Evolutionary conservation across 2,113 vertebrate genomes (phyloP).

Genomic region (Camelus bactrianus): DNA sequence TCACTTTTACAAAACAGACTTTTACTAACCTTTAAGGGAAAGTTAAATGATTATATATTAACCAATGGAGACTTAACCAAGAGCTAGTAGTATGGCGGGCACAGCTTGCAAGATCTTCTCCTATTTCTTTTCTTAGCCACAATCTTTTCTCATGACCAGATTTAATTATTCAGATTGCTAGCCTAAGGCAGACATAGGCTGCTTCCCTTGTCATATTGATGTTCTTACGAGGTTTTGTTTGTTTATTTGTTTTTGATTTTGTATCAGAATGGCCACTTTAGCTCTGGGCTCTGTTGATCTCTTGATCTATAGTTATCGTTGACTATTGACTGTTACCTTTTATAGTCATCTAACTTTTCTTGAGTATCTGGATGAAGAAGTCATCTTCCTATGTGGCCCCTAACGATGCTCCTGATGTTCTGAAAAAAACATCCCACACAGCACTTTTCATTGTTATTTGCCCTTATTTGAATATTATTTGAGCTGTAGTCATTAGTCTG

Average conservation of each 20-base stretch:
- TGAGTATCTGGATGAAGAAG: neutral
- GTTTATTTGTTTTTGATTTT: neutral
- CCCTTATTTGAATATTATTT: neutral
- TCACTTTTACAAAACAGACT: neutral
- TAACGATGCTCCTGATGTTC: neutral
- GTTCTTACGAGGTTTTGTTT: neutral
- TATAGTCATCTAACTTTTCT: neutral
- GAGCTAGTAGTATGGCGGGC: neutral
- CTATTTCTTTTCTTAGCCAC: constrained; percentile 11
- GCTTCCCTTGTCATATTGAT: neutral
- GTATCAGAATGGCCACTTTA: neutral
- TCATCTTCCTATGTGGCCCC: neutral
- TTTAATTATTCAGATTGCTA: neutral
- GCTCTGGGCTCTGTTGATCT: neutral
- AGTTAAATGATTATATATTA: neutral
- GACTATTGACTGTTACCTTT: neutral
- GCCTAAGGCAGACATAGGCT: neutral
- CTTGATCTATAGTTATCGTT: neutral
- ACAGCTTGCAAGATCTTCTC: neutral
- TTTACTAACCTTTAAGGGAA: neutral
- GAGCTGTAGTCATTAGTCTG: neutral
- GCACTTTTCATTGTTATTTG: neutral
- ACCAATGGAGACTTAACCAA: neutral
- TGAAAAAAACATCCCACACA: neutral
- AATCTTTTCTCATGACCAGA: neutral